Evolutionary conservation across 1,140 invertebrate genomes (phyloP), one percentile per base, ranked within the genome.

Genomic region (Rhyzopertha dominica): DNA sequence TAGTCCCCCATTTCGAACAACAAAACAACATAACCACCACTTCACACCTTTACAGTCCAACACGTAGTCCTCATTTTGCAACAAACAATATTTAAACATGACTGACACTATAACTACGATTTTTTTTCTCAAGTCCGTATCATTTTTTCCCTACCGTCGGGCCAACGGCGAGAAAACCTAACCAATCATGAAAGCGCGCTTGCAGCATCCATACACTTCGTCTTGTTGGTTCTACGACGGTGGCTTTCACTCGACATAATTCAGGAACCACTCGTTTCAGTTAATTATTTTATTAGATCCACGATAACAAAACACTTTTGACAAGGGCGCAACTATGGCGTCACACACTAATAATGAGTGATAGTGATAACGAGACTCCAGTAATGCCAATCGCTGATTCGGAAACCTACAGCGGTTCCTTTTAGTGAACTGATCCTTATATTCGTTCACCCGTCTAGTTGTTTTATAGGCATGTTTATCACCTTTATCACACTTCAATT

Each of bases 1-100:
- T 46, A 58, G 43, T 60, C 58, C 46, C 52, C 60, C 60, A 62
- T 62, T 51, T 48, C 58, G 54, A 43, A 49, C 46, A 43, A 56
- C 16, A 43, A 40, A 41, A 50, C 30, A 45, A 50, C 43, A 53
- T 53, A 28, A 38, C 37, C 43, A 42, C 44, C 51, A 45, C 54
- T 53, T 51, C 28, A 53, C 51, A 43, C 50, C 30, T 42, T 43
- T 19, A 37, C n/a, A n/a, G n/a, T n/a, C n/a, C n/a, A n/a, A n/a
- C n/a, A n/a, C n/a, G n/a, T n/a, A n/a, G n/a, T 43, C 29, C 26
- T 40, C 44, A 47, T 47, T 24, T 13, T 36, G 7, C 28, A 34
- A 31, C 35, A 40, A n/a, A 25, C n/a, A 8, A 41, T 26, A 32
- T 14, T 41, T 36, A 19, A 31, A 29, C 26, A 38, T 37, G 17